Base-by-base conservation (phyloP, 2,797 vertebrate species). In the Lithobates sylvaticus region DNA sequence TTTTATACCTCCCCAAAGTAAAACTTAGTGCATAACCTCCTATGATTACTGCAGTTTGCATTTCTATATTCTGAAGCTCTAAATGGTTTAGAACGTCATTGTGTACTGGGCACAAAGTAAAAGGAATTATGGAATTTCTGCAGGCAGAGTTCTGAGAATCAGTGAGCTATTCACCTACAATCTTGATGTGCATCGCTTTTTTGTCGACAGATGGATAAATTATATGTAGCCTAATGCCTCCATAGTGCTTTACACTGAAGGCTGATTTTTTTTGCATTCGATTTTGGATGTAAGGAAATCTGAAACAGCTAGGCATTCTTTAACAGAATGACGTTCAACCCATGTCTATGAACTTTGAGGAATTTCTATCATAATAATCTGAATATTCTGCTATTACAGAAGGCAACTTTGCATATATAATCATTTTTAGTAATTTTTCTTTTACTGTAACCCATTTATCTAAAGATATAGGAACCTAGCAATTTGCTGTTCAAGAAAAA, bases 131-230 rank as follows among this genome's bases (percentile, higher is more conserved):
- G 71, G 73, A 42, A 81, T 81, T 74, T 79, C 84, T 81, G 71
- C 70, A 58, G 61, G 83, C 83, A 85, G 70, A 75, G 42, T 80
- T 80, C 58, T 75, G 47, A 44, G 42, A 75, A 80, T 86, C 71
- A 80, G 78, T 69, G 81, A 68, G 61, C 69, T 42, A 21, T 76
- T 81, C 78, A 86, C 77, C 84, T 76, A 76, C 81, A 81, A 85
- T 76, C 83, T 79, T 81, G 39, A 80, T 75, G 44, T 81, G 21
- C 84, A 73, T 50, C 70, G 69, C 61, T 81, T 27, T 80, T 64
- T 86, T 86, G 71, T 69, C 39, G 23, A 84, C 67, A 84, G 47
- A 86, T 81, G 78, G 64, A 75, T 69, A 76, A 58, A 58, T 86
- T 34, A 86, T 75, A 47, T 80, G 84, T 50, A 54, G 61, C 39